A percentile compares a stretch with the other conserved stretches of the same genome.
Conservation (phyloP, 2,113 vertebrate genomes). For the Chaetorhynchus papuensis region DNA sequence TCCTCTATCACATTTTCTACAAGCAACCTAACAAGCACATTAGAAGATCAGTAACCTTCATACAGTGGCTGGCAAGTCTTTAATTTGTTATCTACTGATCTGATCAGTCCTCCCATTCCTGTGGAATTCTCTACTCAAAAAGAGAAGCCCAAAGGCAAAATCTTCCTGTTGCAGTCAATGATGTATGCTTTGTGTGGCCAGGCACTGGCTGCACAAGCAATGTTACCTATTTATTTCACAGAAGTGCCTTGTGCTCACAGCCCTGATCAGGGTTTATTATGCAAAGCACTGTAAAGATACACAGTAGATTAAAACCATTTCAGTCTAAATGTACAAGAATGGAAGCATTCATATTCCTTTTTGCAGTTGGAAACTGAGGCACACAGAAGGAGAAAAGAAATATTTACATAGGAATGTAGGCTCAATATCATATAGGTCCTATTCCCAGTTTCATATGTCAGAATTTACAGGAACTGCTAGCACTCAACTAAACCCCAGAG, state of each 20-base stretch:
- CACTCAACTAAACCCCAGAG: neutral
- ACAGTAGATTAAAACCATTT: neutral
- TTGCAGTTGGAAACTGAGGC: neutral
- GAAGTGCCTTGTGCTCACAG: neutral
- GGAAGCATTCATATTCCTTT: neutral
- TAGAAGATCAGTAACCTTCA: neutral
- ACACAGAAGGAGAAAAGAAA: neutral
- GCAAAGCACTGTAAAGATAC: neutral
- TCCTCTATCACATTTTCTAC: neutral
- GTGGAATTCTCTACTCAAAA: neutral
- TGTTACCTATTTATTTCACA: neutral
- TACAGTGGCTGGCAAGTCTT: neutral
- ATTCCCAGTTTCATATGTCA: neutral
- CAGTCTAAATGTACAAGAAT: neutral
- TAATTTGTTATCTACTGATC: neutral
- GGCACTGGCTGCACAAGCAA: neutral
- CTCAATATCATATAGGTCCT: neutral
- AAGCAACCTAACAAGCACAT: neutral
- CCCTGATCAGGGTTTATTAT: neutral
- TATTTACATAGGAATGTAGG: neutral
- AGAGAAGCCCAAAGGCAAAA: neutral
- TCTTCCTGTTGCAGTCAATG: neutral
- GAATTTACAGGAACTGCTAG: neutral
- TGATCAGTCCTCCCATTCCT: neutral
- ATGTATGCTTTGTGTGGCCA: neutral